phyloP scores from a whole-genome alignment of 2,113 vertebrate species.

The Progne subis region DNA sequence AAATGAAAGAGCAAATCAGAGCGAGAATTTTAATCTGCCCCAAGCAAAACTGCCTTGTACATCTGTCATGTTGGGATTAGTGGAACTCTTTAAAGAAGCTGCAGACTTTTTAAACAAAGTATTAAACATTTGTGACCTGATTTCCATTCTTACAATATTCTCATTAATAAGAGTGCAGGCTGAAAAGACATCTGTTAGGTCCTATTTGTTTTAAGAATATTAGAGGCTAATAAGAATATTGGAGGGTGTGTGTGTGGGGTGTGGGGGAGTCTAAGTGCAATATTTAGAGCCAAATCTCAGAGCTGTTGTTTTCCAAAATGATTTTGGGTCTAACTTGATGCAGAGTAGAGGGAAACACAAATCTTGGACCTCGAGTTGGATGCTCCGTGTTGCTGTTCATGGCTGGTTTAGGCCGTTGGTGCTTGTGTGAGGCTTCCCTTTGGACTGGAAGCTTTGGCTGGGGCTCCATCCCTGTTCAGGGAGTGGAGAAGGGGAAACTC shows the following conservation, averaged over 20 bases:
- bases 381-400: rapidly evolving
- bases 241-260: rapidly evolving
- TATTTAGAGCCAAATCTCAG: neutral
- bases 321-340: neutral
- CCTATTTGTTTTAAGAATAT: constrained; percentile 58
- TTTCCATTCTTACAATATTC: constrained; percentile 59
- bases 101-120: constrained; percentile 67
- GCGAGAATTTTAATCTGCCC: constrained; percentile 61
- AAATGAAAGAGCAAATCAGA: constrained; percentile 55
- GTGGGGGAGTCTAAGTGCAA: neutral
- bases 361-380: neutral
- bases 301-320: neutral
- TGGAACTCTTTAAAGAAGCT: constrained; percentile 64
- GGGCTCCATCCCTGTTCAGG: neutral
- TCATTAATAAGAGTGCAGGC: constrained; percentile 48
- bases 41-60: constrained; percentile 63
- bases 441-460: neutral
- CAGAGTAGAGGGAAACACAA: no score
- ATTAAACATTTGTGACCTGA: constrained; percentile 59
- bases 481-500: neutral
- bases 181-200: constrained; percentile 64
- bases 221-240: constrained; percentile 44
- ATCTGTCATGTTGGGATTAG: constrained; percentile 73
- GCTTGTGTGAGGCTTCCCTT: neutral
- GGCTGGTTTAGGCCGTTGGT: neutral